These are phyloP conservation scores for Dexiosoma caninum DNA, from an alignment of 2,888 invertebrate species.

Conservation along the genomic window DNA sequence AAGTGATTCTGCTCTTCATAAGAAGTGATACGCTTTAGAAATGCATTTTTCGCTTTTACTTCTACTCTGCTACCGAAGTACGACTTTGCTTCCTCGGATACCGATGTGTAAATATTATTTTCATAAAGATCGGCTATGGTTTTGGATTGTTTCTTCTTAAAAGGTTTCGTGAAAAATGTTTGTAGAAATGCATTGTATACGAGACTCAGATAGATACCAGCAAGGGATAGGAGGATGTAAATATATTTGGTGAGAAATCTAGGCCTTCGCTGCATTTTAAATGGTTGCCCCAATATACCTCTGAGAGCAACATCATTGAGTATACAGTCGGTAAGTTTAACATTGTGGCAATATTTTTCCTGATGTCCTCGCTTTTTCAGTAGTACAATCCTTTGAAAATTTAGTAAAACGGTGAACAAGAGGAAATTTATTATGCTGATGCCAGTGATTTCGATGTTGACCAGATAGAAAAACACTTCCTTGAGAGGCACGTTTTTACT, in stretches of 20 bases:
- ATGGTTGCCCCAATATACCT: conserved; percentile 45
- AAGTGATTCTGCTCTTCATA: conserved; percentile 4
- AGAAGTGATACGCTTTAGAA: neutral
- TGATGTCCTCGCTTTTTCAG: neutral
- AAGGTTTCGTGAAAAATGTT: conserved; percentile 36
- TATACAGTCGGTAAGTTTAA: conserved; percentile 3
- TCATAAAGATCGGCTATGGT: conserved; percentile 15
- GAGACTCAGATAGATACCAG: conserved; percentile 38
- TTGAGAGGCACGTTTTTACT: conserved; percentile 8
- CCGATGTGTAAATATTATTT: conserved; percentile 3
- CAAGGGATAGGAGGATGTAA: conserved; percentile 36
- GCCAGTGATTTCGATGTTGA: neutral
- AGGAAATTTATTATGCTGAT: conserved; percentile 27
- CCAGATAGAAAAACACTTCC: conserved; percentile 17
- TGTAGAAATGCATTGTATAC: conserved; percentile 39
- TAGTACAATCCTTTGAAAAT: neutral
- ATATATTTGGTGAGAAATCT: conserved; percentile 31
- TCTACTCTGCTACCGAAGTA: neutral
- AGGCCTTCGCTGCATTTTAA: conserved; percentile 2
- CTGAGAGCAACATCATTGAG: conserved; percentile 40
- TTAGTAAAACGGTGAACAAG: conserved; percentile 25
- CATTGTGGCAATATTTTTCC: neutral
- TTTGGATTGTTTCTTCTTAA: conserved; percentile 27
- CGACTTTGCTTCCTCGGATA: neutral
- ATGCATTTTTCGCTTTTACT: too few relatives aligned